Base-by-base conservation (phyloP, 1,140 invertebrate species). In the Trichonephila clavipes region DNA sequence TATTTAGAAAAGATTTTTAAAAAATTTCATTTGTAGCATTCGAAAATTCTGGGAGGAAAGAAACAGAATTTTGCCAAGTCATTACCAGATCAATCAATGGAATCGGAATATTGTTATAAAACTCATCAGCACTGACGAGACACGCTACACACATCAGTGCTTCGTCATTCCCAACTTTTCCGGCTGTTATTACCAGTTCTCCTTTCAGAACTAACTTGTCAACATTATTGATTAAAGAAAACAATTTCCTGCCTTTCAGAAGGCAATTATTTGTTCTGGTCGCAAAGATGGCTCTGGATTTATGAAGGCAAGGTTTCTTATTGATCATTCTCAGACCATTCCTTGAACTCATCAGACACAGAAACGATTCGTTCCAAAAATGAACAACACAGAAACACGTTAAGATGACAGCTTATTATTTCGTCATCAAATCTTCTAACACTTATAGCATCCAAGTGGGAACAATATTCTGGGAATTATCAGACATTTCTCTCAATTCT, bases 261-360 rank as follows among this genome's bases (percentile, higher is more conserved):
- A 85, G 85, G 85, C 85, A 87, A 87, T 87, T 87, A 87, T 87
- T 87, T 87, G 85, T 87, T 87, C 85, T 59, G 58, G 51, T 72
- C 58, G 58, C 82, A n/a, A 51, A 28, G 85, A 87, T 85, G 85
- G 85, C 85, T n/a, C 34, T 24, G 61, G 85, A 87, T 87, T 87
- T 87, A 87, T 87, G 85, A 87, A 87, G 85, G 85, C 58, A 61
- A 34, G 59, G 18, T 62, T 87, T 61, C 85, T 87, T 87, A 87
- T 87, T 87, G 59, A 87, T 87, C 40, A 44, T 18, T 83, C 16
- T 58, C 19, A 2, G 19, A 12, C 44, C 44, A 51, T 21, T n/a
- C 44, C 40, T 24, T 51, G 16, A n/a, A 51, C 44, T 44, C 81
- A 58, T 14, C 34, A 51, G 69, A 28, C 69, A 72, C 4, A 72